Evolutionary conservation across 2,888 invertebrate species (phyloP).

Genomic region (Drosophila gaucha): DNA sequence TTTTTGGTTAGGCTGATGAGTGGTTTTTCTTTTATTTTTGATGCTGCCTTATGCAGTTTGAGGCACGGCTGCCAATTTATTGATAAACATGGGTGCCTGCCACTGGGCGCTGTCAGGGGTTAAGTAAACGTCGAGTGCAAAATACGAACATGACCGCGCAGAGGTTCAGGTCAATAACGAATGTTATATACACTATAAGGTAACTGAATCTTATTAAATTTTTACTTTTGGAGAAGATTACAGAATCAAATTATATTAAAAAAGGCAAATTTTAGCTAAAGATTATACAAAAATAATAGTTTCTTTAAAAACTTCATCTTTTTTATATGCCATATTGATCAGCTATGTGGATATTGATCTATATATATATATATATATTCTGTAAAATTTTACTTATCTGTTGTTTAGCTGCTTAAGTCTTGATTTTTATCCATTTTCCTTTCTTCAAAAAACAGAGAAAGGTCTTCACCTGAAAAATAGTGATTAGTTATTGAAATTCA

Average conservation of each 20-base stretch:
- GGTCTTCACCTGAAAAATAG: too few relatives aligned
- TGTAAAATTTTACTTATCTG: too few relatives aligned
- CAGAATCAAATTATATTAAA: not conserved
- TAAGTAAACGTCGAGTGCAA: slow-evolving; percentile 35
- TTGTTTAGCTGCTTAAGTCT: too few relatives aligned
- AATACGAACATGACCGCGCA: slow-evolving; percentile 6
- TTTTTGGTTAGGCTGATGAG: slow-evolving; percentile 52
- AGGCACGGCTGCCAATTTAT: slow-evolving; percentile 69
- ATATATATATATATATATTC: too few relatives aligned
- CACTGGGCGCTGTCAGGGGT: slow-evolving; percentile 31
- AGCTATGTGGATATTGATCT: too few relatives aligned
- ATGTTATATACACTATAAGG: slow-evolving; percentile 3
- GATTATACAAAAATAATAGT: too few relatives aligned
- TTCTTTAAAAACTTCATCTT: too few relatives aligned
- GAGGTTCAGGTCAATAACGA: not conserved
- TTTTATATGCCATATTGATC: too few relatives aligned
- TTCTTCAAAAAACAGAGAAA: too few relatives aligned
- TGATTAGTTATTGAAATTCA: too few relatives aligned
- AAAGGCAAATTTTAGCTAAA: too few relatives aligned
- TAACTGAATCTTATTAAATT: not conserved
- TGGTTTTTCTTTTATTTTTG: slow-evolving; percentile 36
- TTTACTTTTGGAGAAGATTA: not conserved
- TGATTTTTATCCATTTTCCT: too few relatives aligned
- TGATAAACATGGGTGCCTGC: slow-evolving; percentile 61
- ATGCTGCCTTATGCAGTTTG: slow-evolving; percentile 48